Evolutionary conservation across 2,888 invertebrate species (phyloP), one percentile per base, ranked within the genome.

Genomic region (Epirrhoe alternata): DNA sequence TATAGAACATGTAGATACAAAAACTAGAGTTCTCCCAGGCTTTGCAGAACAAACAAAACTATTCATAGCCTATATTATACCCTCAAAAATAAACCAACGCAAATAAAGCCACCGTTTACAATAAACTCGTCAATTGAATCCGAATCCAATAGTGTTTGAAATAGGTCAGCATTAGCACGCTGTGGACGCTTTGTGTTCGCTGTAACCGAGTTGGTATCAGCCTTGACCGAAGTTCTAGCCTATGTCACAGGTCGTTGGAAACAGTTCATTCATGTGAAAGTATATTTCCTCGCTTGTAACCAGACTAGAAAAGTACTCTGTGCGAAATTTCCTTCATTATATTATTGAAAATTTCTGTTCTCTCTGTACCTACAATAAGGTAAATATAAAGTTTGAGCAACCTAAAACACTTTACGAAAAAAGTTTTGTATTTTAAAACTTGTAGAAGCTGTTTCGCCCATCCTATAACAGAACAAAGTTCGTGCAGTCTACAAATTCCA

Each of bases 191-290:
- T 55, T 64, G 60, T 61, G 38, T 42, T 42, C 38, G 35, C 33
- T 60, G 60, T 49, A 68, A 57, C 60, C 31, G 53, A 64, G 67
- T 64, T 61, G 17, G 55, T 51, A 61, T 51, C 57, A 60, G 52
- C 56, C 60, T 57, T 61, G 64, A 63, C 63, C 33, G 50, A 62
- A 65, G 60, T 65, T 65, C 33, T 52, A 47, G 33, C 52, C 47
- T 38, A 30, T 16, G n/a, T n/a, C 55, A 49, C 52, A 65, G 61
- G 30, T 64, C 14, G 1, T 5, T 5, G 47, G 6, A 47, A 47
- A 47, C 47, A 47, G 47, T 45, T n/a, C 8, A 8, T 38, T n/a
- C n/a, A 45, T 4, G n/a, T 14, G 3, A 24, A 1, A 2, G 24
- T 24, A 24, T 24, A 24, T 24, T 24, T 24, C 24, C 24, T 24